These are phyloP conservation scores for Centroberyx gerrardi DNA, from an alignment of 2,797 vertebrate species.

Conservation along the genomic window DNA sequence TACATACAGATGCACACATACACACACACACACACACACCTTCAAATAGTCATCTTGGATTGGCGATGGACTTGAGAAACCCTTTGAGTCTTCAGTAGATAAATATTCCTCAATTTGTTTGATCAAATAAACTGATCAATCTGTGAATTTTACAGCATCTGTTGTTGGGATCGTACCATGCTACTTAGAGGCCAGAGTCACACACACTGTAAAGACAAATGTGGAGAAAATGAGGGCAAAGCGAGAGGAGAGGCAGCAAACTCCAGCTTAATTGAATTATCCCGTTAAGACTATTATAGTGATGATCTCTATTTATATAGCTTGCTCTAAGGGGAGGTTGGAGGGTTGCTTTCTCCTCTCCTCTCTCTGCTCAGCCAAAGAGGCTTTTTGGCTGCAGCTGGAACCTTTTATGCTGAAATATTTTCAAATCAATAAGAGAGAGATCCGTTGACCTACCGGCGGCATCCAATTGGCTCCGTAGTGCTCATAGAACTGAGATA, in stretches of 20 bases:
- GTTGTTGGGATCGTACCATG: background rate
- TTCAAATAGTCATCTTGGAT: no score
- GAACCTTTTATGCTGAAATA: constrained; percentile 74
- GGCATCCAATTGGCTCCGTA: constrained; percentile 71
- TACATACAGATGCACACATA: constrained; percentile 18
- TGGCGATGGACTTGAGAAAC: no score
- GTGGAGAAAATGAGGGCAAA: constrained; percentile 63
- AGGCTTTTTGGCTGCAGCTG: constrained; percentile 71
- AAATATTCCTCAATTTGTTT: no score
- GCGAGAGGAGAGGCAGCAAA: constrained; percentile 4
- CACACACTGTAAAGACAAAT: constrained; percentile 46
- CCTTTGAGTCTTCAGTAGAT: no score
- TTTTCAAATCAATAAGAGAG: constrained; percentile 77
- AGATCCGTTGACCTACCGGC: constrained; percentile 72
- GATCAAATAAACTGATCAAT: no score
- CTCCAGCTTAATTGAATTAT: constrained; percentile 68
- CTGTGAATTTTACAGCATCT: no score
- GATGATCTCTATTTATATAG: constrained; percentile 66
- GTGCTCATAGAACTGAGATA: constrained; percentile 67
- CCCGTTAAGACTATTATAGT: constrained; percentile 64
- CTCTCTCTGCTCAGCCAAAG: constrained; percentile 49
- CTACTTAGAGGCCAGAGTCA: constrained; percentile 34
- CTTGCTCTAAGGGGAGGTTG: constrained; percentile 44
- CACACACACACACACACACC: constrained; percentile 13
- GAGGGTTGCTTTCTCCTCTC: constrained; percentile 36